phyloP scores from a whole-genome alignment of 2,888 invertebrate species.

The Andrena fulva region DNA sequence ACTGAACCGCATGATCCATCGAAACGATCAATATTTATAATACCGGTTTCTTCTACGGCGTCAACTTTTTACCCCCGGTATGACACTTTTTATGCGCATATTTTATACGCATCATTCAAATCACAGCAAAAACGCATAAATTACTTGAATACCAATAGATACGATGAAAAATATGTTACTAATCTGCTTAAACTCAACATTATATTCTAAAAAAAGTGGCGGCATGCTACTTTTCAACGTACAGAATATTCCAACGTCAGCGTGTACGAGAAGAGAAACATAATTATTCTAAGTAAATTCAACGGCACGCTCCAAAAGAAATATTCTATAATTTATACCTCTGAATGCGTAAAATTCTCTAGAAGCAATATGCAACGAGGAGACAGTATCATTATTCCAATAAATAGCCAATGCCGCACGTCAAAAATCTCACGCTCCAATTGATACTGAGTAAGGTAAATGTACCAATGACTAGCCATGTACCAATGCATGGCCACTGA shows the following conservation, averaged over 20 bases:
- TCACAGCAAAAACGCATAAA: conserved; percentile 18
- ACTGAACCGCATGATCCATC: conserved; percentile 30
- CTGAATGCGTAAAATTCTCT: too few relatives aligned
- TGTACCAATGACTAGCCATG: too few relatives aligned
- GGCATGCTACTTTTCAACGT: too few relatives aligned
- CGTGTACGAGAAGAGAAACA: too few relatives aligned
- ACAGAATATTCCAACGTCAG: too few relatives aligned
- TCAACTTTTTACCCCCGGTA: conserved; percentile 14
- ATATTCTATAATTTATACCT: too few relatives aligned
- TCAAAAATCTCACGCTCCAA: neutral
- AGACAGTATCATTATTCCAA: too few relatives aligned
- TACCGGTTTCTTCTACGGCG: conserved; percentile 52
- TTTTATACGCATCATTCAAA: conserved; percentile 23
- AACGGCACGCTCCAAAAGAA: too few relatives aligned
- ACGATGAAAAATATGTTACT: neutral
- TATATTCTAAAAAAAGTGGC: neutral
- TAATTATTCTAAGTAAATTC: too few relatives aligned
- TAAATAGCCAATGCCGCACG: too few relatives aligned
- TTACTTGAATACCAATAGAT: conserved; percentile 7
- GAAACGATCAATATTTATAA: conserved; percentile 58
- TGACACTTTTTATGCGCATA: conserved; percentile 41
- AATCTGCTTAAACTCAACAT: neutral
- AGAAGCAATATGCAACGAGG: too few relatives aligned
- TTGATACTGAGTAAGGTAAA: neutral
- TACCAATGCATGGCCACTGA: too few relatives aligned